A percentile compares a stretch with the other conserved stretches of the same genome.
Evolutionary conservation across 2,113 vertebrate species (phyloP).

Genomic region (Chrysemys picta): DNA sequence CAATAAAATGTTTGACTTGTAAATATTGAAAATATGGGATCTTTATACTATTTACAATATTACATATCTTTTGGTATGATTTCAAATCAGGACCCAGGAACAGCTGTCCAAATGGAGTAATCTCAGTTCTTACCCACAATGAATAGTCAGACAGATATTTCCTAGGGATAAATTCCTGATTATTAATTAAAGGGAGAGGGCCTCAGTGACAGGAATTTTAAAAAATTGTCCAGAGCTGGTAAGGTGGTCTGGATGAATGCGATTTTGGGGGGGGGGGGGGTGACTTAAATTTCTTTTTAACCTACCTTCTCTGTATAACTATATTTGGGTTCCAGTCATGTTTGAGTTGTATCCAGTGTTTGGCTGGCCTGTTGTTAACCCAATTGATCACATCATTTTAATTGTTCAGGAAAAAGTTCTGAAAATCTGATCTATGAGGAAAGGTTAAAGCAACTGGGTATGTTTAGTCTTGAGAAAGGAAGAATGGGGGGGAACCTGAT

Average conservation of each 20-base stretch:
- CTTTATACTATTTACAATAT: background rate
- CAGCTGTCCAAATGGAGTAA: background rate
- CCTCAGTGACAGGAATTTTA: background rate
- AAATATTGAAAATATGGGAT: too few relatives aligned
- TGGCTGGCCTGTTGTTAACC: too few relatives aligned
- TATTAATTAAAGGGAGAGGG: too few relatives aligned
- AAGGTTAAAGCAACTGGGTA: background rate
- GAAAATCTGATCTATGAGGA: background rate
- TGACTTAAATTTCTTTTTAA: background rate
- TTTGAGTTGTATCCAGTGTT: background rate
- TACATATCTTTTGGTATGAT: background rate
- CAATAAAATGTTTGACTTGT: background rate
- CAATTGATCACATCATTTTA: background rate
- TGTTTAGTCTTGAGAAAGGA: background rate
- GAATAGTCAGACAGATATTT: background rate
- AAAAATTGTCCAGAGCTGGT: background rate
- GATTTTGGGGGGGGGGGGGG: too few relatives aligned
- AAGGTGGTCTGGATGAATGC: background rate
- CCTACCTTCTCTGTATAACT: background rate
- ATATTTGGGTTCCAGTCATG: background rate
- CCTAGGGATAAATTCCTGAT: too few relatives aligned
- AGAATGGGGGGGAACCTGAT: background rate
- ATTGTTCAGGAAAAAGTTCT: background rate
- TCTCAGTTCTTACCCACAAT: background rate
- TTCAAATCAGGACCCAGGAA: background rate